Conservation (phyloP, 1,140 invertebrate species). For the Metaphire vulgaris region DNA sequence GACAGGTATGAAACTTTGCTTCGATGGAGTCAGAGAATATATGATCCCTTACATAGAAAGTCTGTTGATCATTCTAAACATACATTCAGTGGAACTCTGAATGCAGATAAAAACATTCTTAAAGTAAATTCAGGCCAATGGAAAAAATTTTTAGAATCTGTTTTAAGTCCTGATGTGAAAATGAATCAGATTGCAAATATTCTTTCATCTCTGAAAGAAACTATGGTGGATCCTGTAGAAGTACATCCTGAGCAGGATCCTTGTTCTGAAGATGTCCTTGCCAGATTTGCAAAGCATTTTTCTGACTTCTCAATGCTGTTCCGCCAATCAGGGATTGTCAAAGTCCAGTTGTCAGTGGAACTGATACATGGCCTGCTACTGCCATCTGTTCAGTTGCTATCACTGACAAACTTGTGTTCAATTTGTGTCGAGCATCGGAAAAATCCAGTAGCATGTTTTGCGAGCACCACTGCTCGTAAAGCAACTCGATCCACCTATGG, state of each 20-base stretch:
- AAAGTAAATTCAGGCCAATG: not conserved
- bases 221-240: too few species aligned
- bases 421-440: constrained; percentile 34
- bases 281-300: not conserved
- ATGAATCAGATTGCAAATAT: too few species aligned
- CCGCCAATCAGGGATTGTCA: not conserved
- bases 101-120: not conserved
- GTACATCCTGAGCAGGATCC: too few species aligned
- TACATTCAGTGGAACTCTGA: not conserved
- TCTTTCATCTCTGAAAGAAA: too few species aligned
- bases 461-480: not conserved
- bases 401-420: constrained; percentile 36
- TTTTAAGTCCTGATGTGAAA: too few species aligned
- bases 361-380: constrained; percentile 33
- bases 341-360: not conserved
- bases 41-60: not conserved
- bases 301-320: not conserved
- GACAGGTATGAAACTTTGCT: not conserved
- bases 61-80: not conserved
- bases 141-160: not conserved
- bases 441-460: constrained; percentile 22
- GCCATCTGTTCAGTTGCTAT: constrained; percentile 41
- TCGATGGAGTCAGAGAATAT: not conserved
- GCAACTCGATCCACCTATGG: not conserved
- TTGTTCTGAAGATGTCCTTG: not conserved